Evolutionary conservation across 2,113 vertebrate species (phyloP).

Genomic region (Crotalus tigris): DNA sequence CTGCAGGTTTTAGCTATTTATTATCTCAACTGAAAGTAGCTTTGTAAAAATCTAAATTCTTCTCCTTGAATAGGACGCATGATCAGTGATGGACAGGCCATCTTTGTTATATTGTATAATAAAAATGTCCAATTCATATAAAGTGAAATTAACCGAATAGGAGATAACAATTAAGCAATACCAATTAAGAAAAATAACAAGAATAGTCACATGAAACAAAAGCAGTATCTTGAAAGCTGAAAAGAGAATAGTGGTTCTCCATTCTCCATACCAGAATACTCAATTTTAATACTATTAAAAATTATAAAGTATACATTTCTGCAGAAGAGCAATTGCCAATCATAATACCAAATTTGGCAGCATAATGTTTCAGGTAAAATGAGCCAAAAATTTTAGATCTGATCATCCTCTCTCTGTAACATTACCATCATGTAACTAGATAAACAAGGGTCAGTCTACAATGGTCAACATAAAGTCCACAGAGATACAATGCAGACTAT

Average conservation of each 20-base stretch:
- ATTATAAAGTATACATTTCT: neutral
- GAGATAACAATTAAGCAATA: neutral
- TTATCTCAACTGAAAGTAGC: neutral
- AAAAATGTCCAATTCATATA: neutral
- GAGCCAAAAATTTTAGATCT: neutral
- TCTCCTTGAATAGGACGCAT: neutral
- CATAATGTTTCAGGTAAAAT: neutral
- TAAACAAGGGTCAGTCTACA: neutral
- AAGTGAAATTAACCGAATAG: neutral
- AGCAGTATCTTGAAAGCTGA: neutral
- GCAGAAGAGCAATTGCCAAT: neutral
- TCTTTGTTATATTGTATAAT: neutral
- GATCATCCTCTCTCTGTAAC: neutral
- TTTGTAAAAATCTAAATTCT: neutral
- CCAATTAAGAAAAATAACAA: neutral
- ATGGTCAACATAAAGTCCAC: neutral
- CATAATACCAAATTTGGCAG: neutral
- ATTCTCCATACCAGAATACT: neutral
- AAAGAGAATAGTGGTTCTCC: neutral
- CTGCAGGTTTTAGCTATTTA: neutral
- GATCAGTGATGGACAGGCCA: neutral
- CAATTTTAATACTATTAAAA: neutral
- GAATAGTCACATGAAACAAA: neutral
- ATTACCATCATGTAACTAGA: neutral
- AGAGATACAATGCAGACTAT: conserved; percentile 39